Base-by-base conservation (phyloP, 2,888 invertebrate species). In the Lysandra coridon region DNA sequence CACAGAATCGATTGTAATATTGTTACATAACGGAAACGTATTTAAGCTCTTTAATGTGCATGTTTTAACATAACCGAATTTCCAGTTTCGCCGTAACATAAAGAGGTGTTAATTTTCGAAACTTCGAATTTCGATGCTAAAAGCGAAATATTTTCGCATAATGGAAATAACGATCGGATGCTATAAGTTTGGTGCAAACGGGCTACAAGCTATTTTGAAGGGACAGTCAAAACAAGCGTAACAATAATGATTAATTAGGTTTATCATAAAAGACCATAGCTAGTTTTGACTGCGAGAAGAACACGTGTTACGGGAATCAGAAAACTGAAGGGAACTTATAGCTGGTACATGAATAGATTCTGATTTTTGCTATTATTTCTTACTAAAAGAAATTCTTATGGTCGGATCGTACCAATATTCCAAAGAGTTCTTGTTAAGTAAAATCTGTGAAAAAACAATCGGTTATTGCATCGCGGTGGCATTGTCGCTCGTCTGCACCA, bases 41-140 rank as follows among this genome's bases (percentile, higher is more conserved):
- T 64, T 30, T 64, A 64, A 33, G 69, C 14, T 33, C 69, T 69
- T 33, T 69, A 69, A 69, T 69, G 69, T 69, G 69, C 33, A 69
- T 69, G 69, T 69, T 69, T 69, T 69, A 69, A 69, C 69, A 69
- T 69, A 69, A 69, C 69, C 69, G 69, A 69, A 69, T 69, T 69
- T 33, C 37, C 33, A 69, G 69, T 69, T 69, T 37, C 33, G 37
- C 69, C 33, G 69, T 33, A 33, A 69, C 69, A 69, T 37, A 37
- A 69, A 69, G 69, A 69, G 69, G 69, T 69, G 69, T 69, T 69
- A 69, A 69, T 69, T 33, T 69, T 69, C 17, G 69, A 69, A 69
- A 69, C 69, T 37, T 33, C 69, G 33, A 69, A 69, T 37, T 37
- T 33, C 69, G 33, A 69, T 69, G 69, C 69, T 33, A 37, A 69